These are phyloP conservation scores for Sinocyclocheilus anshuiensis DNA, from an alignment of 2,113 vertebrate genomes.

Conservation along the genomic window DNA sequence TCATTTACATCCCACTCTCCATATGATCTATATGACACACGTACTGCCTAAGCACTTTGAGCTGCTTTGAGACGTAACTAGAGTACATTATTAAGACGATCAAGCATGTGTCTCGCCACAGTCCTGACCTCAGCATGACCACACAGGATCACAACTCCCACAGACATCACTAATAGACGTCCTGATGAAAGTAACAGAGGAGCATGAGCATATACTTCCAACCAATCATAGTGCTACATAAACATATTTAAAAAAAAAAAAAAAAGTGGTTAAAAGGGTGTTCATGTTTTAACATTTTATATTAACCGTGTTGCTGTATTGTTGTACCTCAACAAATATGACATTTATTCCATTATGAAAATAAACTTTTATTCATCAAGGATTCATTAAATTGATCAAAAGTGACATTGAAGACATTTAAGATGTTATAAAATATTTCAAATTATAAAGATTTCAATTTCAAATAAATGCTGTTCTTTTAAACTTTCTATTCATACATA, in stretches of 20 bases:
- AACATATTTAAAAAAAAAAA: neutral
- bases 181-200: constrained; percentile 8
- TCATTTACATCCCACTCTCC: neutral
- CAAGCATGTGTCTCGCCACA: neutral
- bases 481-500: neutral
- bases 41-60: neutral
- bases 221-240: neutral
- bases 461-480: neutral
- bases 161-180: neutral
- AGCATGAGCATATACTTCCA: neutral
- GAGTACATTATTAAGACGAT: neutral
- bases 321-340: neutral
- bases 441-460: neutral
- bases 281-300: neutral
- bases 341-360: too few relatives aligned
- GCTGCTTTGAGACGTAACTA: neutral
- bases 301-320: neutral
- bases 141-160: neutral
- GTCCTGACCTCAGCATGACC: neutral
- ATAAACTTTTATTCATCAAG: neutral
- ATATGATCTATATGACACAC: neutral
- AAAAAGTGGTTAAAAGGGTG: neutral
- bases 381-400: neutral
- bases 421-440: too few relatives aligned
- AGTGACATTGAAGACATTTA: neutral